phyloP scores from a whole-genome alignment of 92 coral and sea anemone species.

The Zoanthus sansibaricus region DNA sequence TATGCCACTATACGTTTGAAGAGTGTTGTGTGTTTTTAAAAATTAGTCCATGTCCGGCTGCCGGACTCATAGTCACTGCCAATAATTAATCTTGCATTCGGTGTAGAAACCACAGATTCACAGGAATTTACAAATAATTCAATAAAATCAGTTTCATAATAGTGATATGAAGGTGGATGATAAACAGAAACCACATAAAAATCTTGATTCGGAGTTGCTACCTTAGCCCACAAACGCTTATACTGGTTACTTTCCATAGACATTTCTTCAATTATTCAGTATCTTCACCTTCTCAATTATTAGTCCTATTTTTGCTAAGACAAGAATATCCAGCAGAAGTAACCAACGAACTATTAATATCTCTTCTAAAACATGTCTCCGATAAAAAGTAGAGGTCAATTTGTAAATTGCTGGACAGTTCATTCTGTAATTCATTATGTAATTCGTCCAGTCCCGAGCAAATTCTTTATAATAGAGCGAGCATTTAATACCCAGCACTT shows the following conservation, averaged over 20 bases:
- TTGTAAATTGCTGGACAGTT: no score
- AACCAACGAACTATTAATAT: constrained; percentile 15
- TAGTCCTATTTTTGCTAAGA: background rate
- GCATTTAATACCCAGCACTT: no score
- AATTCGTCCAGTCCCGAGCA: no score
- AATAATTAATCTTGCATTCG: constrained; percentile 56
- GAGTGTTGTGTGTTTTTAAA: no score
- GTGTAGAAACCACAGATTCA: constrained; percentile 23
- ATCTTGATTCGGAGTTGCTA: background rate
- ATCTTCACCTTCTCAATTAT: constrained; percentile 38
- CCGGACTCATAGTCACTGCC: background rate
- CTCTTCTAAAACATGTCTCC: constrained; percentile 43
- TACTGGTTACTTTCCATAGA: constrained; percentile 17
- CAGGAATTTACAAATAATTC: constrained; percentile 65
- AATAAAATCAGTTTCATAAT: constrained; percentile 42
- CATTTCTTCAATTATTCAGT: constrained; percentile 45
- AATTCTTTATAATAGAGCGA: no score
- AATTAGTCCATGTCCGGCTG: no score
- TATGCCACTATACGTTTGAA: no score
- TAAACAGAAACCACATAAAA: constrained; percentile 48
- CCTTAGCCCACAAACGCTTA: constrained; percentile 63
- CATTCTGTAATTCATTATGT: no score
- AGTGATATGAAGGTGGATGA: constrained; percentile 55
- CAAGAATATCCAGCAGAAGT: constrained; percentile 40
- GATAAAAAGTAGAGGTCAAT: background rate